Evolutionary conservation across 2,888 invertebrate species (phyloP).

Genomic region (Lochmaea capreae): DNA sequence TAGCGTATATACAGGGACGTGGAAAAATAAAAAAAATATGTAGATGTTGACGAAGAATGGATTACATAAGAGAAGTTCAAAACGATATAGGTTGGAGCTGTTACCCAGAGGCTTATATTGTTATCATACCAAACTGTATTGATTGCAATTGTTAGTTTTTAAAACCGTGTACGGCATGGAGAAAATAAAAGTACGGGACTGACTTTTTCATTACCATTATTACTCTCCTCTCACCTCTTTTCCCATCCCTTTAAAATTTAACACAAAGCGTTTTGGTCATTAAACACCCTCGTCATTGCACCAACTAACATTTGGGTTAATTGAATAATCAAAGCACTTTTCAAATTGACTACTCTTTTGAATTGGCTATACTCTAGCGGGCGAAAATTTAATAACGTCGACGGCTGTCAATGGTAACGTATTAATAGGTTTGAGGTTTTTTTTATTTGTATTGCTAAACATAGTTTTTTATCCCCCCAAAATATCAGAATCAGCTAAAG

Average conservation of each 20-base stretch:
- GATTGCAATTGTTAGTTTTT: too few relatives aligned
- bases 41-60: too few relatives aligned
- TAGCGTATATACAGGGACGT: too few relatives aligned
- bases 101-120: too few relatives aligned
- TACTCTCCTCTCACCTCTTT: background rate
- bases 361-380: conserved; percentile 20
- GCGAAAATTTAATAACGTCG: background rate
- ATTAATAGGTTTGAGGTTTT: background rate
- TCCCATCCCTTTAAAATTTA: background rate
- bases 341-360: conserved; percentile 23
- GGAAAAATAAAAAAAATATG: too few relatives aligned
- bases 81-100: too few relatives aligned
- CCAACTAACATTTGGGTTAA: conserved; percentile 32
- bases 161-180: too few relatives aligned
- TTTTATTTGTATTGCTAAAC: background rate
- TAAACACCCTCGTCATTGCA: conserved; percentile 27
- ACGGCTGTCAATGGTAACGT: background rate
- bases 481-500: background rate
- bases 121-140: too few relatives aligned
- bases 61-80: too few relatives aligned
- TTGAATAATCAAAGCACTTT: conserved; percentile 34
- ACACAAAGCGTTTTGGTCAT: conserved; percentile 28
- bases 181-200: background rate
- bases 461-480: background rate
- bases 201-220: background rate